Evolutionary conservation across 2,113 vertebrate species (phyloP).

Genomic region (Leucosticte australis): DNA sequence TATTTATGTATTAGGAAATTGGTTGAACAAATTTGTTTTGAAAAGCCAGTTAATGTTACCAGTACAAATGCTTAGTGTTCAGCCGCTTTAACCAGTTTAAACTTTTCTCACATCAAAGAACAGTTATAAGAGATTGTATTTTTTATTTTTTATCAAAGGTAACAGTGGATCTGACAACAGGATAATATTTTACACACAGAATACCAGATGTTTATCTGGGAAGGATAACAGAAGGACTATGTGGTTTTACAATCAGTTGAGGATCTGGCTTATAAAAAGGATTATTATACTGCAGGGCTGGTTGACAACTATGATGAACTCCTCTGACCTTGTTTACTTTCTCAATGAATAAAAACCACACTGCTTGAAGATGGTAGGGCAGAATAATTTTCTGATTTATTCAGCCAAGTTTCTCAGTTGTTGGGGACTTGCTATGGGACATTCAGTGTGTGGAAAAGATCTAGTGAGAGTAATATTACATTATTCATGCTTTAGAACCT

Average conservation of each 20-base stretch:
- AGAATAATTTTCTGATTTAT: constrained; percentile 4
- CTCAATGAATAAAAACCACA: background rate
- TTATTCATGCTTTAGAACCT: background rate
- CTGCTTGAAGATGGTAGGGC: background rate
- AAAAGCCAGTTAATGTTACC: background rate
- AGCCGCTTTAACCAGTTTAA: background rate
- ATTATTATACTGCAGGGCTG: background rate
- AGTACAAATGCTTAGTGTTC: background rate
- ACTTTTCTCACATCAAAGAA: background rate
- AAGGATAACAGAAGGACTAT: background rate
- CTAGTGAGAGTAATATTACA: background rate
- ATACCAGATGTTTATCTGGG: constrained; percentile 18
- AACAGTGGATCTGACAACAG: background rate
- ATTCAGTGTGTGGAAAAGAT: background rate
- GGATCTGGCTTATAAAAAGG: background rate
- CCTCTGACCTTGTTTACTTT: constrained; percentile 33
- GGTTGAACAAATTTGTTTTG: background rate
- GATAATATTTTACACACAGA: background rate
- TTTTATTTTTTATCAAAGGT: background rate
- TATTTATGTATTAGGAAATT: background rate
- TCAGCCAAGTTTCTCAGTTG: background rate
- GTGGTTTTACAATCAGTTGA: background rate
- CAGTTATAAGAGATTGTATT: background rate
- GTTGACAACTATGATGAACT: constrained; percentile 26
- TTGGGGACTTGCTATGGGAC: background rate